Conservation (phyloP, 2,113 vertebrate genomes). For the Oncorhynchus keta region DNA sequence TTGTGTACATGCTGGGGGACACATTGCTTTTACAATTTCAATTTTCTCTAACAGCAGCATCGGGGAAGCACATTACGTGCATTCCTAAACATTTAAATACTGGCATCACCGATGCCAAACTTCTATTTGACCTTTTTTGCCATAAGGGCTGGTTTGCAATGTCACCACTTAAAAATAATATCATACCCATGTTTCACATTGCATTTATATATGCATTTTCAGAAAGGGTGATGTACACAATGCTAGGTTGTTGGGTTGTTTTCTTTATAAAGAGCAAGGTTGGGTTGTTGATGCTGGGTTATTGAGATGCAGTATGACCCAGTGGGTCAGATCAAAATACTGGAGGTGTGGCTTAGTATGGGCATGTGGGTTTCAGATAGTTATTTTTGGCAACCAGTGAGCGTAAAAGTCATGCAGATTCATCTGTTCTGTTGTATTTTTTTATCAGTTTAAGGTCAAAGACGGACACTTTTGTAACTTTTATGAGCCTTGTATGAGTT, state of each 20-base stretch:
- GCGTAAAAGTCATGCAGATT: neutral
- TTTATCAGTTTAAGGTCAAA: no score
- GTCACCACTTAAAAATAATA: neutral
- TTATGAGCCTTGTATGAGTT: no score
- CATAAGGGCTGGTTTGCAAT: neutral
- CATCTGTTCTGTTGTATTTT: no score
- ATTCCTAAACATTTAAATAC: neutral
- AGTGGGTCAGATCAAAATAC: no score
- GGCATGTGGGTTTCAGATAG: no score
- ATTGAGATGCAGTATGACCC: no score
- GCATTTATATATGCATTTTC: neutral
- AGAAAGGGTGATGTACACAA: neutral
- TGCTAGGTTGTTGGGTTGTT: no score
- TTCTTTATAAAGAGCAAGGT: no score
- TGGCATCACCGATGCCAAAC: neutral
- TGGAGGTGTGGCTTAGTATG: no score
- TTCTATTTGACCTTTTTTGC: neutral
- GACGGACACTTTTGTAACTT: no score
- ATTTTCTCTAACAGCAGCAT: neutral
- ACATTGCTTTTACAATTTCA: slow-evolving; percentile 2
- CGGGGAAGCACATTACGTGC: slow-evolving; percentile 8
- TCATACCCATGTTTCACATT: neutral
- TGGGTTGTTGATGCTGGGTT: no score
- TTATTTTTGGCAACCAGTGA: neutral
- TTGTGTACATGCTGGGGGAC: neutral